Percentiles rank a stretch among this genome's conserved stretches.
Evolutionary conservation across 2,888 invertebrate species (phyloP).

Genomic region (Hemithea aestivaria): DNA sequence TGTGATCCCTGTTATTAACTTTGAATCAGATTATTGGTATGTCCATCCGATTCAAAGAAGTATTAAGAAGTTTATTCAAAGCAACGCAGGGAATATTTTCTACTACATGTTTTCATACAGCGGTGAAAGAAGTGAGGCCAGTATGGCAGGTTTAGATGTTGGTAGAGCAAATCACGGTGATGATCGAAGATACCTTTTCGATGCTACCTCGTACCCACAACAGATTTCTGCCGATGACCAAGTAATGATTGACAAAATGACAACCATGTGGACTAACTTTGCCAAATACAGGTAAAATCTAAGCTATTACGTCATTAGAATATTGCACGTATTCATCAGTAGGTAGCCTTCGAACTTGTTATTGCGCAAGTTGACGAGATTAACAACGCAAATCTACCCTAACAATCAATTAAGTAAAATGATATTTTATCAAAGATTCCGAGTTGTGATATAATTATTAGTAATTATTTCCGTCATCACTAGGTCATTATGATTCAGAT

Average conservation of each 20-base stretch:
- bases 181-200: constrained; percentile 52
- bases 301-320: no score
- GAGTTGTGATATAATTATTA: no score
- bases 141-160: constrained; percentile 28
- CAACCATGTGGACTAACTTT: constrained; percentile 61
- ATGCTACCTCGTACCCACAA: constrained; percentile 17
- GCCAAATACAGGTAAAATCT: constrained; percentile 52
- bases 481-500: no score
- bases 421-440: no score
- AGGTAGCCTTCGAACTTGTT: no score
- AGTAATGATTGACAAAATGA: constrained; percentile 46
- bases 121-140: constrained; percentile 37
- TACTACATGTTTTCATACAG: constrained; percentile 51
- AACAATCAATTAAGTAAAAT: no score
- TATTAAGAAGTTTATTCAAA: constrained; percentile 37
- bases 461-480: no score
- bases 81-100: constrained; percentile 36
- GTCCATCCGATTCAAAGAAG: constrained; percentile 41
- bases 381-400: no score
- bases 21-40: constrained; percentile 47
- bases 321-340: no score
- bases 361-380: no score
- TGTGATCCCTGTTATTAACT: constrained; percentile 34
- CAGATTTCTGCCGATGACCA: constrained; percentile 36
- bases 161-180: constrained; percentile 45